A percentile compares a stretch with the other conserved stretches of the same genome.
Evolutionary conservation across 2,113 vertebrate species (phyloP).

Genomic region (Semnopithecus entellus): DNA sequence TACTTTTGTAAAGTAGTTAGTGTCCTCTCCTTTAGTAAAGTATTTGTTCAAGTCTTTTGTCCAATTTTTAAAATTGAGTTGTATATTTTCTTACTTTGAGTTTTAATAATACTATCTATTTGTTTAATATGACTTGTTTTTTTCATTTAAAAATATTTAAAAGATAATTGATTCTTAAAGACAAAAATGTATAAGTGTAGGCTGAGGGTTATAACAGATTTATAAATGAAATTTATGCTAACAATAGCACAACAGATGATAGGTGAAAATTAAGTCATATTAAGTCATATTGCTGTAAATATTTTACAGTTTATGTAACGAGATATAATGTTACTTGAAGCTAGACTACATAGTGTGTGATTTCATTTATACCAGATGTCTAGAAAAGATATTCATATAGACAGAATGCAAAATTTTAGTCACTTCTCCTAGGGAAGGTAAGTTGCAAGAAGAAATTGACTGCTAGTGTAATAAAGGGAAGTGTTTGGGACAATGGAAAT

Average conservation of each 20-base stretch:
- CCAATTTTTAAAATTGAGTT: background rate
- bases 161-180: background rate
- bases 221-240: background rate
- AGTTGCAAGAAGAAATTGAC: background rate
- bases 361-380: background rate
- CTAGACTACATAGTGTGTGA: background rate
- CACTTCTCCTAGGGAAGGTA: background rate
- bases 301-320: background rate
- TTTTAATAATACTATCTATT: background rate
- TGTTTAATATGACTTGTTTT: background rate
- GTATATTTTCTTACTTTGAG: background rate
- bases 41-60: background rate
- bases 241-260: background rate
- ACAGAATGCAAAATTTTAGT: background rate
- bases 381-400: background rate
- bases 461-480: background rate
- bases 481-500: background rate
- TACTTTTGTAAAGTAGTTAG: background rate
- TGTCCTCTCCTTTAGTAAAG: background rate
- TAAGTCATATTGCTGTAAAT: background rate
- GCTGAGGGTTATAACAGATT: background rate
- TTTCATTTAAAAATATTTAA: background rate
- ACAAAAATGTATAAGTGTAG: background rate
- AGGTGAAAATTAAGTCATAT: background rate
- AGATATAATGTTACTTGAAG: background rate